Conservation (phyloP, 2,797 vertebrate genomes). For the Spinus olivaceus region DNA sequence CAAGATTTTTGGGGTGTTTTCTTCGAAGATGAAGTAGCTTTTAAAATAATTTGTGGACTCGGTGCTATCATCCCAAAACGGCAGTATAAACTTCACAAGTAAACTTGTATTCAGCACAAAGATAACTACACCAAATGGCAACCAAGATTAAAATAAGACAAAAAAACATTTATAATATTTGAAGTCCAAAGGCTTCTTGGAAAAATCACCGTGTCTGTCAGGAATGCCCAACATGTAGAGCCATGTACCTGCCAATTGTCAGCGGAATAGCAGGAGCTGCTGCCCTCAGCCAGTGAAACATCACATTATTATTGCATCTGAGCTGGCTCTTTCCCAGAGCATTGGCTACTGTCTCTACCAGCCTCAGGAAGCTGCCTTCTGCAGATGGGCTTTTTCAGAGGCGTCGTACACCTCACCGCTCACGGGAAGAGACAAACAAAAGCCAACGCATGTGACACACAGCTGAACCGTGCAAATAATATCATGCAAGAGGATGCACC, state of each 20-base stretch:
- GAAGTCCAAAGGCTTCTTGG: not conserved
- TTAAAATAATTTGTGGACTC: not conserved
- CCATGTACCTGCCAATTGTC: not conserved
- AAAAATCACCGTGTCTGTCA: not conserved
- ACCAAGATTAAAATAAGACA: slow-evolving; percentile 22
- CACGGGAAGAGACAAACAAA: slow-evolving; percentile 20
- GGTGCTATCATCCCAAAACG: not conserved
- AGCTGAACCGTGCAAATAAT: not conserved
- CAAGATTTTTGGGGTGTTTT: not conserved
- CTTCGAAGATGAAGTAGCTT: not conserved
- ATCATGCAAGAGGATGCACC: not conserved
- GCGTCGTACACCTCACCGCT: not conserved
- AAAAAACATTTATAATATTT: not conserved
- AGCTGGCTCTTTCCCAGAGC: slow-evolving; percentile 40
- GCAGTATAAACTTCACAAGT: not conserved
- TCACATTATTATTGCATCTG: not conserved
- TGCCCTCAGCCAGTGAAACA: not conserved
- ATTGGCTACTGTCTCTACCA: not conserved
- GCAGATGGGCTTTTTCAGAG: slow-evolving; percentile 37
- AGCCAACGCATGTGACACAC: not conserved
- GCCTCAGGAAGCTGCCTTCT: not conserved
- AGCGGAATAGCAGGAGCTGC: not conserved
- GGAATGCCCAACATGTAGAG: not conserved
- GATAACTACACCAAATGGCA: not conserved
- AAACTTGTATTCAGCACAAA: not conserved